Percentiles rank a stretch among this genome's conserved stretches.
phyloP scores from a whole-genome alignment of 2,797 vertebrate species.

The Falco concolor region DNA sequence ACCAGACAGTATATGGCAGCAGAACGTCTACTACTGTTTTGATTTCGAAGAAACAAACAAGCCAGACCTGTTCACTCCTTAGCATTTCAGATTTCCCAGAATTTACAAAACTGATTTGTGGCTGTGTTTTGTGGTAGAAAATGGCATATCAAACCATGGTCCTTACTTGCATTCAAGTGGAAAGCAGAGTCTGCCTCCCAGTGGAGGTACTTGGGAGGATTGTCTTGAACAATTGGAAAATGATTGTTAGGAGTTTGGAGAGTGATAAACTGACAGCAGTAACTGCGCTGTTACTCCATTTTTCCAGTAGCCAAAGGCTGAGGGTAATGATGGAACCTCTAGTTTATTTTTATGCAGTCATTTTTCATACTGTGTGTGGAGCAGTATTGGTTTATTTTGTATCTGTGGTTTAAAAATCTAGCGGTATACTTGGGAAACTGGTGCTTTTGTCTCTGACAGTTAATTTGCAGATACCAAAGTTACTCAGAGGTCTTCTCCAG shows the following conservation, averaged over 20 bases:
- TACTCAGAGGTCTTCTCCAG: not conserved
- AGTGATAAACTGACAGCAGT: not conserved
- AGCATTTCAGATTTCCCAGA: not conserved
- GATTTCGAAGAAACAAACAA: not conserved
- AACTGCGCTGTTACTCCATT: not conserved
- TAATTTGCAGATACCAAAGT: not conserved
- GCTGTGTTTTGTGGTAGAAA: not conserved
- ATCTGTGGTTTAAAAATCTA: not conserved
- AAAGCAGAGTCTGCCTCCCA: slow-evolving; percentile 45
- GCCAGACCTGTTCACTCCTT: not conserved
- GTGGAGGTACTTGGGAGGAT: not conserved
- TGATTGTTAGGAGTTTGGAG: not conserved
- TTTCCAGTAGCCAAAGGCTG: not conserved
- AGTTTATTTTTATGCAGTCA: not conserved
- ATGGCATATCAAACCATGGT: not conserved
- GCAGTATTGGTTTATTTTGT: not conserved
- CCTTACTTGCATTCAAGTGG: not conserved
- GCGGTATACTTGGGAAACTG: not conserved
- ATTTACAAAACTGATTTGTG: not conserved
- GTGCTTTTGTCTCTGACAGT: not conserved
- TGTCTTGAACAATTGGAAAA: not conserved
- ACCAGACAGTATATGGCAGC: not conserved
- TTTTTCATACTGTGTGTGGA: not conserved
- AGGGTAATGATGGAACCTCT: not conserved
- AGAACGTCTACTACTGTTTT: not conserved